Base-by-base conservation (phyloP, 2,797 vertebrate genomes). In the Darevskia nairensis region DNA sequence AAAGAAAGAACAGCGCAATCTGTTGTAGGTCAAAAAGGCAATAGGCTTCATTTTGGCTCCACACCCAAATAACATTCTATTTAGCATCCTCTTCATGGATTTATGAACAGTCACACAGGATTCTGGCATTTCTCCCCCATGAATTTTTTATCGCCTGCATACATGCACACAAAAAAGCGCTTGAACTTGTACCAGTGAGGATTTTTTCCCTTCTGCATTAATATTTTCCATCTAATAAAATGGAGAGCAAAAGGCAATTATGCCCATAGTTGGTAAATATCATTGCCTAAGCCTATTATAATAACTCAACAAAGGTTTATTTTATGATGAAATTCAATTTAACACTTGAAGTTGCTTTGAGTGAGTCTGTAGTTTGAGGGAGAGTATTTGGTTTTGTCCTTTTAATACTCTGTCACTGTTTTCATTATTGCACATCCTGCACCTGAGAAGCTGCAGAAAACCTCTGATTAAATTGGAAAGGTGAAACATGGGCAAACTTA, bases 21-120 rank as follows among this genome's bases (percentile, higher is more conserved):
- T 92, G n/a, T 69, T 89, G 0, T 46, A 69, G 78, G 74, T 88
- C 81, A 93, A 46, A 93, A 91, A 90, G 80, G 27, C 76, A 90
- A 25, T 78, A 72, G 74, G 55, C 46, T 93, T 92, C 71, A 6
- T 89, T 91, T 75, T 64, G 86, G 29, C 69, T 59, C 44, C 21
- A 8, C 6, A 84, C 69, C 64, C 66, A 21, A 50, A 88, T 87
- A 72, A 55, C 23, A 91, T 89, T 91, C 78, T 87, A 15, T 87
- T 93, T 87, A 85, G 1, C 15, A 82, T 44, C 35, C 8, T 0
- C 90, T 89, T 90, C 83, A 82, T 79, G 84, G 83, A 74, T 77
- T 82, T 95, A 32, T 86, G 64, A 93, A 86, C n/a, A 90, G 50
- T 89, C 89, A 88, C 75, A 85, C 23, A 83, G 61, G 59, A n/a